Evolutionary conservation across 1,140 invertebrate species (phyloP).

Genomic region (Lethrus apterus): DNA sequence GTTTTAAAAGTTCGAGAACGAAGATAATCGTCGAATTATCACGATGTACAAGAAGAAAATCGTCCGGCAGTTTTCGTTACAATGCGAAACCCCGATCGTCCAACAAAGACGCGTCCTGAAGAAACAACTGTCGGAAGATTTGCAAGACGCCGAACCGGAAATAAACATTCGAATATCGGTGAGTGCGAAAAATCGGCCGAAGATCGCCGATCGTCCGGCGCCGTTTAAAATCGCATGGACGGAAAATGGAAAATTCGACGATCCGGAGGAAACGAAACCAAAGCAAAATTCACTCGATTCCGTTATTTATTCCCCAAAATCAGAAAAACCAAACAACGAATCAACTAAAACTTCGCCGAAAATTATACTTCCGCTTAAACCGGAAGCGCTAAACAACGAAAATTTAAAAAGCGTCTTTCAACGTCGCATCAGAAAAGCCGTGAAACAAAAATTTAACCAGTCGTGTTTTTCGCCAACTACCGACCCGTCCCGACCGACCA

Average conservation of each 20-base stretch:
- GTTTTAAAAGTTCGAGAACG: no score
- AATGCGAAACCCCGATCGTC: constrained; percentile 25
- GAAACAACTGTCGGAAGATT: constrained; percentile 35
- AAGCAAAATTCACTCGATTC: neutral
- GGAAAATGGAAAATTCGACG: constrained; percentile 14
- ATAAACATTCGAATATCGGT: constrained; percentile 22
- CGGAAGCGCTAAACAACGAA: constrained; percentile 11
- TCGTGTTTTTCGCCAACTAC: constrained; percentile 5
- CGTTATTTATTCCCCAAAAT: neutral
- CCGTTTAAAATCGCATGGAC: constrained; percentile 34
- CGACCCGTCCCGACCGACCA: constrained; percentile 20
- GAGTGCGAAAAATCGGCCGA: constrained; percentile 22
- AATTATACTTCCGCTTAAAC: constrained; percentile 25
- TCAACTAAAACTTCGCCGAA: constrained; percentile 19
- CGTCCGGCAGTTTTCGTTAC: constrained; percentile 33
- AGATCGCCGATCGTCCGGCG: constrained; percentile 19
- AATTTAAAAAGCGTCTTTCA: constrained; percentile 28
- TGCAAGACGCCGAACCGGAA: constrained; percentile 20
- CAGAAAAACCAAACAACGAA: neutral
- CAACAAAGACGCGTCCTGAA: constrained; percentile 24
- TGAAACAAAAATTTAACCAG: constrained; percentile 17
- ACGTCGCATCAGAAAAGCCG: constrained; percentile 28
- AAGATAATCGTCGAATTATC: neutral
- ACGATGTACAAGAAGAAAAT: no score
- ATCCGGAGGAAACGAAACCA: constrained; percentile 1